Conservation (phyloP, 2,888 invertebrate genomes). For the Chouioia cunea region DNA sequence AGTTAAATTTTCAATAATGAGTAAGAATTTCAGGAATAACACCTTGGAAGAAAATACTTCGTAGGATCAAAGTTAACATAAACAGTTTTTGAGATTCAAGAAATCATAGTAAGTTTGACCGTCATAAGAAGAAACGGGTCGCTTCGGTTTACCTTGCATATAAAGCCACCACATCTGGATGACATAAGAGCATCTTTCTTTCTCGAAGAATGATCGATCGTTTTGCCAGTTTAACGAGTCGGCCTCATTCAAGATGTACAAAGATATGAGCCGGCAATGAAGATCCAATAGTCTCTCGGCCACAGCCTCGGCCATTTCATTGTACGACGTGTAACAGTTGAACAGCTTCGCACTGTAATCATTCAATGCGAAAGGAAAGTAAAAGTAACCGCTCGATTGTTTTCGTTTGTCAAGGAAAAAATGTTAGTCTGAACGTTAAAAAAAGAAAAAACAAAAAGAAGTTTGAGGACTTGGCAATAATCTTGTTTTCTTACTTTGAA, state of each 20-base stretch:
- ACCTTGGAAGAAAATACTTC: no score
- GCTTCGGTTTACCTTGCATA: conserved; percentile 75
- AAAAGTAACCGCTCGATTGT: no score
- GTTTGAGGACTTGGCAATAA: background rate
- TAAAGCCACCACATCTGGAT: conserved; percentile 93
- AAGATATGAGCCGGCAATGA: conserved; percentile 81
- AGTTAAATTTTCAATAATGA: no score
- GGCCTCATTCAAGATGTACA: conserved; percentile 86
- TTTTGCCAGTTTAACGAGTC: conserved; percentile 84
- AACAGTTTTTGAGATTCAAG: no score
- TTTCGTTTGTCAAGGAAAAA: no score
- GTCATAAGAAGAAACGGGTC: background rate
- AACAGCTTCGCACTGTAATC: conserved; percentile 63
- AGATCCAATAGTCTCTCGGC: conserved; percentile 86
- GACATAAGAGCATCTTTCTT: conserved; percentile 83
- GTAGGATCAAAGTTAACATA: no score
- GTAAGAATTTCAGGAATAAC: no score
- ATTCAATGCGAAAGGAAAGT: no score
- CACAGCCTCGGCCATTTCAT: conserved; percentile 87
- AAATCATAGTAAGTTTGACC: background rate
- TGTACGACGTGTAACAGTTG: conserved; percentile 79
- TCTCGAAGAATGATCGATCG: conserved; percentile 76
- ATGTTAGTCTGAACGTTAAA: no score
- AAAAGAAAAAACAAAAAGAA: no score
- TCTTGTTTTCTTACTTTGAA: background rate